phyloP scores from a whole-genome alignment of 35 echinoderm and acorn worm genomes.

The Hemicentrotus pulcherrimus region DNA sequence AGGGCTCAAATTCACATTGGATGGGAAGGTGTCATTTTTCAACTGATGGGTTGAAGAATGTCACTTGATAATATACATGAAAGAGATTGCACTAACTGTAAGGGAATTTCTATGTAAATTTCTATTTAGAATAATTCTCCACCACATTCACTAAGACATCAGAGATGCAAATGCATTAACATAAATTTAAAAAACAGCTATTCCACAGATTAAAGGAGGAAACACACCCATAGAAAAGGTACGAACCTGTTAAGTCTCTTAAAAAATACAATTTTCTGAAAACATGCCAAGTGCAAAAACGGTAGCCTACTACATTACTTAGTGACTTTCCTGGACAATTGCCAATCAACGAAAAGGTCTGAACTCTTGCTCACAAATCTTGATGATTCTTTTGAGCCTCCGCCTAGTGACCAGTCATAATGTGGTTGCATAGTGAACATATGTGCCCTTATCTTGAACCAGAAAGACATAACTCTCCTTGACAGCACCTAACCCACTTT shows the following conservation, averaged over 20 bases:
- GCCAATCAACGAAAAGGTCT: neutral
- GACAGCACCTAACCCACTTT: constrained; percentile 1
- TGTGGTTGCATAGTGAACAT: neutral
- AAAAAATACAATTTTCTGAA: neutral
- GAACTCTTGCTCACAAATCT: neutral
- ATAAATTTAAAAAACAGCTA: neutral
- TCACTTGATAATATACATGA: neutral
- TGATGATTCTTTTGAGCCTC: neutral
- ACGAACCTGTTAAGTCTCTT: neutral
- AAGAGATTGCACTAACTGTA: neutral
- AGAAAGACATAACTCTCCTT: neutral
- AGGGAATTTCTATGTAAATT: neutral
- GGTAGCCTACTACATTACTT: neutral
- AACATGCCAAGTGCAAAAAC: neutral
- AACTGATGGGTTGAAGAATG: neutral
- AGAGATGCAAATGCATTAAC: neutral
- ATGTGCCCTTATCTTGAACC: constrained; percentile 1
- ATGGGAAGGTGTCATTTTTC: neutral
- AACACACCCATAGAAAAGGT: neutral
- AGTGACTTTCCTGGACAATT: neutral
- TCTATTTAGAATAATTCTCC: neutral
- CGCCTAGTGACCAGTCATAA: neutral
- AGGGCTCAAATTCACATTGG: neutral
- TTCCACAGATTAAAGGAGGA: neutral
- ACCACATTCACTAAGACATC: neutral